phyloP scores from a whole-genome alignment of 2,888 invertebrate genomes.

The Sminthurinus aureus region DNA sequence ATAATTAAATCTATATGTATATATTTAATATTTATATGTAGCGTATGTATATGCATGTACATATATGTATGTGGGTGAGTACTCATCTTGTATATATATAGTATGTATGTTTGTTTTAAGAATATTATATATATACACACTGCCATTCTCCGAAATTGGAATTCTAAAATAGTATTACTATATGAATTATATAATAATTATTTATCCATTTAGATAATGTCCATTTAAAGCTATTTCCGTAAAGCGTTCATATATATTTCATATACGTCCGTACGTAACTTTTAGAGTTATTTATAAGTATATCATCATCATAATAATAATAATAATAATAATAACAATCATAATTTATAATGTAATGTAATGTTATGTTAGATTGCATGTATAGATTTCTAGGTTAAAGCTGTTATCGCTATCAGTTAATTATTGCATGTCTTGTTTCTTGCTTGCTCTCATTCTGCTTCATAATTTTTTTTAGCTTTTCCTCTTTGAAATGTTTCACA shows the following conservation, averaged over 20 bases:
- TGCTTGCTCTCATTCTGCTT: not conserved
- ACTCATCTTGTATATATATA: too few relatives aligned
- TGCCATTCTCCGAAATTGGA: not conserved
- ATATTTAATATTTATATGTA: too few relatives aligned
- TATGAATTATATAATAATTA: too few relatives aligned
- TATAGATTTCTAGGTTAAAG: not conserved
- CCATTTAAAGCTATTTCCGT: not conserved
- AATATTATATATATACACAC: too few relatives aligned
- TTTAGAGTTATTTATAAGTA: slow-evolving; percentile 14
- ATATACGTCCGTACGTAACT: not conserved
- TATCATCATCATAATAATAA: not conserved
- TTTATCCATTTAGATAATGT: not conserved
- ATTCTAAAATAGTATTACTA: not conserved
- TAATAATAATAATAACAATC: not conserved
- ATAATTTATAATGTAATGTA: too few relatives aligned
- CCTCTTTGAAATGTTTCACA: not conserved
- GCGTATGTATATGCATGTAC: too few relatives aligned
- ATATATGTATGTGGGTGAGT: too few relatives aligned
- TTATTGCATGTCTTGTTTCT: slow-evolving; percentile 5
- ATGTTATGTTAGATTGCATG: not conserved
- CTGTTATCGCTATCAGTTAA: slow-evolving; percentile 1
- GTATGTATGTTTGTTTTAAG: too few relatives aligned
- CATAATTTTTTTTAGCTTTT: not conserved
- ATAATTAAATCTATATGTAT: not conserved
- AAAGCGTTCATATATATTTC: not conserved